Percentiles rank a stretch among this genome's conserved stretches.
These are phyloP conservation scores for Salminus brasiliensis DNA, from an alignment of 2,113 vertebrate genomes.

Conservation along the genomic window DNA sequence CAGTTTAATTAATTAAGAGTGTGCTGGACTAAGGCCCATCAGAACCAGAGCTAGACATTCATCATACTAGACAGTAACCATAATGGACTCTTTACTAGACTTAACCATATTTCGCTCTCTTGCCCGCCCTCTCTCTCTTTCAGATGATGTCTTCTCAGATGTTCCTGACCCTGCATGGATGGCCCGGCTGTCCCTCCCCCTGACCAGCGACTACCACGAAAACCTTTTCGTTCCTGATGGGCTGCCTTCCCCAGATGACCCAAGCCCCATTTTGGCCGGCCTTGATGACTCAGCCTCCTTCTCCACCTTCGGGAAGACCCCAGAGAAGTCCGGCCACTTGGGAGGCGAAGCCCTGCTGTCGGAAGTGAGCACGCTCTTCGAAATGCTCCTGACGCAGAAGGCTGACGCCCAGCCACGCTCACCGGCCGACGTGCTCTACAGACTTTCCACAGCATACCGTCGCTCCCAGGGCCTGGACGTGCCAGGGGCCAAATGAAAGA, in stretches of 20 bases:
- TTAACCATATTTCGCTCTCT: neutral
- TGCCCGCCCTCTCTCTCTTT: conserved; percentile 11
- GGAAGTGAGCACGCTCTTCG: conserved; percentile 91
- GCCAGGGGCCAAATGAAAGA: conserved; percentile 48
- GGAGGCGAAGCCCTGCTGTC: conserved; percentile 83
- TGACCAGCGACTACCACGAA: conserved; percentile 86
- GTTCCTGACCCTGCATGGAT: conserved; percentile 84
- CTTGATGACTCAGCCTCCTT: conserved; percentile 82
- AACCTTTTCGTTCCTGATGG: conserved; percentile 83
- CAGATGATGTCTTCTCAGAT: conserved; percentile 78
- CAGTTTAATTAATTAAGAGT: too few relatives aligned
- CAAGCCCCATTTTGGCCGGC: conserved; percentile 41
- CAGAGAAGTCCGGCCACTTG: conserved; percentile 74
- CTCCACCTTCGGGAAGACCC: conserved; percentile 89
- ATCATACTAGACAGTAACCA: too few relatives aligned
- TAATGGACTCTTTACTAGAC: too few relatives aligned
- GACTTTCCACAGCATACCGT: conserved; percentile 83
- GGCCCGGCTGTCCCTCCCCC: conserved; percentile 86
- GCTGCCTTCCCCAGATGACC: conserved; percentile 58
- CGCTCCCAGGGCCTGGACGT: conserved; percentile 80
- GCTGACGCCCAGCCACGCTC: conserved; percentile 75
- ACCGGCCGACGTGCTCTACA: conserved; percentile 81
- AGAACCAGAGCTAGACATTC: too few relatives aligned
- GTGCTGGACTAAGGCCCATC: too few relatives aligned
- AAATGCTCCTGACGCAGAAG: conserved; percentile 89